phyloP scores from a whole-genome alignment of 2,113 vertebrate species.

The Galeopterus variegatus region DNA sequence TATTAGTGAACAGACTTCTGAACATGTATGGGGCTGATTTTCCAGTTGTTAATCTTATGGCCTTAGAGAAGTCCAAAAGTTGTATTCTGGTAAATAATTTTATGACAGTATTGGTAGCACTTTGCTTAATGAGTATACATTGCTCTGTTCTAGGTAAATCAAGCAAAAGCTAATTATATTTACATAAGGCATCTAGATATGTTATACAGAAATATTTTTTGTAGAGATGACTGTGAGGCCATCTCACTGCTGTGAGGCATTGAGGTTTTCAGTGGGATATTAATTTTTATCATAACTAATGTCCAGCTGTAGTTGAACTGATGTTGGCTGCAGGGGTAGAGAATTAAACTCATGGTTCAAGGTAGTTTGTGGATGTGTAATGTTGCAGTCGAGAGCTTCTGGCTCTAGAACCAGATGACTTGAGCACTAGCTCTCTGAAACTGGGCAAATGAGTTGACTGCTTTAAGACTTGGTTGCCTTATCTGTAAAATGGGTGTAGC shows the following conservation, averaged over 20 bases:
- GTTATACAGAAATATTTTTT: background rate
- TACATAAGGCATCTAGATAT: background rate
- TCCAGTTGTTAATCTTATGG: background rate
- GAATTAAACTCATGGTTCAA: too few relatives aligned
- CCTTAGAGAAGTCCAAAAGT: background rate
- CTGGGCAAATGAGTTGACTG: background rate
- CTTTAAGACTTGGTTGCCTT: background rate
- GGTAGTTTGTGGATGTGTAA: background rate
- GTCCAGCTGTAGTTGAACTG: too few relatives aligned
- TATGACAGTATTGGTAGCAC: background rate
- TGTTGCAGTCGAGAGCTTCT: background rate
- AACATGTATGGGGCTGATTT: fast-evolving
- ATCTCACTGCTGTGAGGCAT: background rate
- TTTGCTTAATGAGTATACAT: background rate
- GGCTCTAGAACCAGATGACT: background rate
- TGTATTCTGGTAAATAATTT: background rate
- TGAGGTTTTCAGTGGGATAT: background rate
- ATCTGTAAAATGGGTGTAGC: background rate
- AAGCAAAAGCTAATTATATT: background rate
- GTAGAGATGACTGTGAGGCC: background rate
- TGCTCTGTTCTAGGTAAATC: background rate
- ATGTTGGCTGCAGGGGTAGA: background rate
- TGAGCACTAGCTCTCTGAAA: background rate
- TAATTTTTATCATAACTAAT: background rate
- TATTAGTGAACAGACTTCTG: background rate